phyloP scores from a whole-genome alignment of 2,113 vertebrate species.

The Electrona antarctica region DNA sequence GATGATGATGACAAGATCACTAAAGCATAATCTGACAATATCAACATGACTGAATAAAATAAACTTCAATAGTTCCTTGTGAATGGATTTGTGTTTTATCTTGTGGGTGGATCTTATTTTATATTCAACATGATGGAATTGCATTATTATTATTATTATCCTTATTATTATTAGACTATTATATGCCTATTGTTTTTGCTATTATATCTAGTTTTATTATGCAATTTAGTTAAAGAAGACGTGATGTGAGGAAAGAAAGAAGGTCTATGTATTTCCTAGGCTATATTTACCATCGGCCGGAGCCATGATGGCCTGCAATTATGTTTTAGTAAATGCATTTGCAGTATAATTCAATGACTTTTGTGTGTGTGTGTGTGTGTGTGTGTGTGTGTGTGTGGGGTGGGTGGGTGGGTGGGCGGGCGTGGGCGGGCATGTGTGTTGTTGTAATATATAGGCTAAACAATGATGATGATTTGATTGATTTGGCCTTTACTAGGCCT shows the following conservation, averaged over 20 bases:
- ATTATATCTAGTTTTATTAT: neutral
- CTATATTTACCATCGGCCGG: too few relatives aligned
- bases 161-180: slow-evolving; percentile 18
- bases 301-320: neutral
- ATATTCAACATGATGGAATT: too few relatives aligned
- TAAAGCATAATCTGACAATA: too few relatives aligned
- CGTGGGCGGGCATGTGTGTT: neutral
- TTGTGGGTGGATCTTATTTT: too few relatives aligned
- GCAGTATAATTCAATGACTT: neutral
- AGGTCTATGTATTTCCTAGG: neutral
- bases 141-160: too few relatives aligned
- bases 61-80: too few relatives aligned
- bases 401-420: neutral
- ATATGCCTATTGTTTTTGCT: neutral
- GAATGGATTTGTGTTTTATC: too few relatives aligned
- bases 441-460: too few relatives aligned
- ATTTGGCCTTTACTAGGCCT: too few relatives aligned
- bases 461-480: too few relatives aligned
- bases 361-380: neutral
- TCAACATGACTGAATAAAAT: too few relatives aligned
- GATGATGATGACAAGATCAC: too few relatives aligned
- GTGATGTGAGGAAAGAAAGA: slow-evolving; percentile 43
- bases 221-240: slow-evolving; percentile 13
- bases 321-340: neutral
- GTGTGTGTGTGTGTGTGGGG: slow-evolving; percentile 12